Evolutionary conservation across 2,888 invertebrate species (phyloP).

Genomic region (Melanchra persicariae): DNA sequence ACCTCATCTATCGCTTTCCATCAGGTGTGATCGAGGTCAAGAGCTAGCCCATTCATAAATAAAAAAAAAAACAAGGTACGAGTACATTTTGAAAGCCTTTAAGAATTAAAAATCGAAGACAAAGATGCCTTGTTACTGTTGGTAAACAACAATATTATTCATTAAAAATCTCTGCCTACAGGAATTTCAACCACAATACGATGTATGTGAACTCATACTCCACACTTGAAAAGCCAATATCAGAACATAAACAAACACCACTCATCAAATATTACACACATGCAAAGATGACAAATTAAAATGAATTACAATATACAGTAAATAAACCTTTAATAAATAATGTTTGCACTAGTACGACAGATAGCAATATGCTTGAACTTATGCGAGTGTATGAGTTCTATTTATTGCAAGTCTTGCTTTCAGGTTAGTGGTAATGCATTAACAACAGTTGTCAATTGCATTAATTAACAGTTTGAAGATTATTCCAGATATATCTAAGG

Average conservation of each 20-base stretch:
- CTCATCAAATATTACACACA: constrained; percentile 12
- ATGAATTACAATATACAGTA: constrained; percentile 7
- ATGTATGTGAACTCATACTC: background rate
- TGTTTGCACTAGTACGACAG: constrained; percentile 8
- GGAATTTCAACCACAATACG: background rate
- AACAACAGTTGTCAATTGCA: constrained; percentile 21
- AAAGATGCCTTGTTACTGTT: background rate
- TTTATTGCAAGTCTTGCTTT: constrained; percentile 13
- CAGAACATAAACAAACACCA: constrained; percentile 5
- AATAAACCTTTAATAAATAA: constrained; percentile 10
- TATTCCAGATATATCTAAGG: background rate
- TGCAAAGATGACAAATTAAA: background rate
- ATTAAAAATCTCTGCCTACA: background rate
- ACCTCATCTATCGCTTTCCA: too few relatives aligned
- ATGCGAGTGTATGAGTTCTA: constrained; percentile 30
- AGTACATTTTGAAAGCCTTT: background rate
- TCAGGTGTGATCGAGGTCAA: too few relatives aligned
- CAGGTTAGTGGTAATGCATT: constrained; percentile 4
- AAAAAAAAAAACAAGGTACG: too few relatives aligned
- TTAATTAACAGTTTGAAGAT: constrained; percentile 25
- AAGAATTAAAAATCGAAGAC: background rate
- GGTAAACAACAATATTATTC: background rate
- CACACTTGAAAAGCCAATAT: constrained; percentile 2
- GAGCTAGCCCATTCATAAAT: too few relatives aligned
- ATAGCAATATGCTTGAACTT: constrained; percentile 14